A percentile compares a stretch with the other conserved stretches of the same genome.
Evolutionary conservation across 2,113 vertebrate species (phyloP).

Genomic region (Leptosomus discolor): DNA sequence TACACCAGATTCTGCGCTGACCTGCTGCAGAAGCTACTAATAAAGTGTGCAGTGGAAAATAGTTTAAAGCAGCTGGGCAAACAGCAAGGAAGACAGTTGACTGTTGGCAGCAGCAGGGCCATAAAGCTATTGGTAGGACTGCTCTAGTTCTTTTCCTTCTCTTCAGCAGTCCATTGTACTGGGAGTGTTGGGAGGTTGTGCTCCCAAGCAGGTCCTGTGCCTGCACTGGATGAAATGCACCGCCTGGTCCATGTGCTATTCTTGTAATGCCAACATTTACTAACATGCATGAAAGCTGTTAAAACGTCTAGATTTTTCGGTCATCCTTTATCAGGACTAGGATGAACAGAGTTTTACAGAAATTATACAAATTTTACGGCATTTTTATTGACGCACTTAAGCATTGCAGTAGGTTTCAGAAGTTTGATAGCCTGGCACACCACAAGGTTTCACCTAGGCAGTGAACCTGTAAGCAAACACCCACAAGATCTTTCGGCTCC

Average conservation of each 20-base stretch:
- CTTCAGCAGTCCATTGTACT: rapidly evolving
- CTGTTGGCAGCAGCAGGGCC: background rate
- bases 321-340: background rate
- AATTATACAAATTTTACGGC: background rate
- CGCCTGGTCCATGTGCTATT: background rate
- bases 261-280: background rate
- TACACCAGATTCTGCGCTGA: background rate
- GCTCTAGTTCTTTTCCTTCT: background rate
- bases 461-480: background rate
- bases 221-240: background rate
- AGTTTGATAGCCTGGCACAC: background rate
- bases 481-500: background rate
- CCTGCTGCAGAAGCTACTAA: background rate
- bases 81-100: background rate
- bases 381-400: background rate
- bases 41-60: background rate
- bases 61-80: background rate
- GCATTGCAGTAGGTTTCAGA: background rate
- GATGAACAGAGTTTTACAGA: background rate
- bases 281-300: background rate
- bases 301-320: background rate
- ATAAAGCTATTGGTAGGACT: background rate
- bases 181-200: rapidly evolving
- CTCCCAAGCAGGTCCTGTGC: no score
- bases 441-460: background rate